Percentiles rank a stretch among this genome's conserved stretches.
phyloP scores from a whole-genome alignment of 1,140 invertebrate species.

The Rhopalosiphum padi region DNA sequence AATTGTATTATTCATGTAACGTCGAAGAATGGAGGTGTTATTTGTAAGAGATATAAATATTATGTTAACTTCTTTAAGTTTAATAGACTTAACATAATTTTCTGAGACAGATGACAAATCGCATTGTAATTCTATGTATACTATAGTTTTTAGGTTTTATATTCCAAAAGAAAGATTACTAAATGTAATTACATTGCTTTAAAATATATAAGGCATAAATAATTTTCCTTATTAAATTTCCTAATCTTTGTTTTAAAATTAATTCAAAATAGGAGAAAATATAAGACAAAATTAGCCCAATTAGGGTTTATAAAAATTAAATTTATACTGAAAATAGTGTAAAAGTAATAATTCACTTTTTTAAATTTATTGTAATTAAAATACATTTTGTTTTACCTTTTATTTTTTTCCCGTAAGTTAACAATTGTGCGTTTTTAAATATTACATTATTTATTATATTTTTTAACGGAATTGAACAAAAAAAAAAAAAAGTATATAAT shows the following conservation, averaged over 20 bases:
- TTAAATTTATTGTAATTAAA: neutral
- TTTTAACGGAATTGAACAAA: neutral
- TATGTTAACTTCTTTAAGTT: neutral
- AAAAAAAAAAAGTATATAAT: neutral
- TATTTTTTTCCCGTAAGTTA: neutral
- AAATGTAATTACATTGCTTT: neutral
- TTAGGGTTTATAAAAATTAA: neutral
- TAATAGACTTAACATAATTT: neutral
- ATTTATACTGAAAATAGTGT: neutral
- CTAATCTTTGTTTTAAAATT: neutral
- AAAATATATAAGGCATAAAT: neutral
- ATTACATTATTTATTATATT: neutral
- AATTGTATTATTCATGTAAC: neutral
- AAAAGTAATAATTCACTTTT: neutral
- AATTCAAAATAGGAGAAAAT: neutral
- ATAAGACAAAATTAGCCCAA: neutral
- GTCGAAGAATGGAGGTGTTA: neutral
- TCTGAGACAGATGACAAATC: neutral
- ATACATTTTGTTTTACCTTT: neutral
- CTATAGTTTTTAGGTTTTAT: neutral
- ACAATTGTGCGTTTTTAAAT: neutral
- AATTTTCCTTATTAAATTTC: neutral
- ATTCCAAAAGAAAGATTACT: neutral
- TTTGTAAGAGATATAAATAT: neutral
- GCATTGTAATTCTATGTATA: neutral